A percentile compares a stretch with the other conserved stretches of the same genome.
Conservation (phyloP, 92 coral and sea anemone genomes). For the Virgularia gustaviana region DNA sequence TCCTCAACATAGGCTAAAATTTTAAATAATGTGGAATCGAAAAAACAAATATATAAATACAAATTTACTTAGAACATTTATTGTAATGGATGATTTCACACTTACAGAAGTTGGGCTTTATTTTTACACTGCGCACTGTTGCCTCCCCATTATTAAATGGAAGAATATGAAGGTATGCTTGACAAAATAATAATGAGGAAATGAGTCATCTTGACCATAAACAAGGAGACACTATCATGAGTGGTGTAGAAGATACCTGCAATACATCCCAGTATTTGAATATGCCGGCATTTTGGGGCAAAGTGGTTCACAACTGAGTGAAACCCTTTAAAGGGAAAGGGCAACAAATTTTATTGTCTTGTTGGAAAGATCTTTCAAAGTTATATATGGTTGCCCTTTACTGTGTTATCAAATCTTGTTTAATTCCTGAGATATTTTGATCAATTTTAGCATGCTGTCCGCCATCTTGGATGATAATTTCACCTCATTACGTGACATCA, state of each 20-base stretch:
- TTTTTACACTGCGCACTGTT: slow-evolving; percentile 23
- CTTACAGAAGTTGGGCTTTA: neutral
- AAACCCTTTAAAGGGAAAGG: no score
- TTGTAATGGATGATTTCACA: neutral
- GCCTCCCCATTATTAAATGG: slow-evolving; percentile 54
- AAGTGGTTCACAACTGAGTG: slow-evolving; percentile 51
- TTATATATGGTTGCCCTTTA: no score
- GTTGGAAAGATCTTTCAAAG: no score
- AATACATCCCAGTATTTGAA: slow-evolving; percentile 50
- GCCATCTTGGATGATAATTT: no score
- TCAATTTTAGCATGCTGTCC: no score
- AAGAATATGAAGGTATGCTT: slow-evolving; percentile 45
- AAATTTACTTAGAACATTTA: neutral
- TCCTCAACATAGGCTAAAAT: slow-evolving; percentile 35
- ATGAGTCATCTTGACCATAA: neutral
- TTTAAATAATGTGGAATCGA: neutral
- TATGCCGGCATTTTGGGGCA: slow-evolving; percentile 60
- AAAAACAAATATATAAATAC: neutral
- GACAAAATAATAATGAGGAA: neutral
- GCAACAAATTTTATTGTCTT: no score
- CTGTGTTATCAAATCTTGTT: no score
- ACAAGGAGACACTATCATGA: neutral
- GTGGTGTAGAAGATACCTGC: slow-evolving; percentile 42
- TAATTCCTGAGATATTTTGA: no score
- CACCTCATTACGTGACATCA: no score